Conservation (phyloP, 2,113 vertebrate species). For the Pachycephala philippinensis region DNA sequence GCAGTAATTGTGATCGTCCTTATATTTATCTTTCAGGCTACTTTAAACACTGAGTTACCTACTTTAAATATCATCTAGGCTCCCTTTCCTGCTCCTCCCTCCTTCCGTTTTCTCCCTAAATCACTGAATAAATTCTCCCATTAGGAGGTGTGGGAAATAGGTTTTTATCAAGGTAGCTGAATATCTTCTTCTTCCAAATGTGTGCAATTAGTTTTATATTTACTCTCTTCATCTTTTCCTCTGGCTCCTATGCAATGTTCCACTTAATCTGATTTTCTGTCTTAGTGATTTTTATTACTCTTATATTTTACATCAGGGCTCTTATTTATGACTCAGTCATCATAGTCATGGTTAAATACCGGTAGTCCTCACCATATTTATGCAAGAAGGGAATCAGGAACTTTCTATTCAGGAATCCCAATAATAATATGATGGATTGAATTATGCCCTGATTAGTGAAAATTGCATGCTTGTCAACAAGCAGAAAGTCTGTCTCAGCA, state of each 20-base stretch:
- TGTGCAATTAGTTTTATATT: background rate
- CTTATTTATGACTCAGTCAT: background rate
- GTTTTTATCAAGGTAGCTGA: background rate
- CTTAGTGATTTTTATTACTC: background rate
- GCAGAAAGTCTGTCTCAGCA: background rate
- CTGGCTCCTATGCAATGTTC: background rate
- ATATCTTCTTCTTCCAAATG: background rate
- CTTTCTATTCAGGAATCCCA: background rate
- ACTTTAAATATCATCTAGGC: background rate
- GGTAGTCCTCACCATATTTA: background rate
- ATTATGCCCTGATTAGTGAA: background rate
- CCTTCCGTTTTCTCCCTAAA: background rate
- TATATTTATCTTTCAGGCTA: background rate
- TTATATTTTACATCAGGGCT: background rate
- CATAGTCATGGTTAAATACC: background rate
- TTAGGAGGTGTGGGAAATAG: background rate
- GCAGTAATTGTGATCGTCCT: background rate
- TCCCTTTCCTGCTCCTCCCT: background rate
- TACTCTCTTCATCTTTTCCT: background rate
- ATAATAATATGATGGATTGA: background rate
- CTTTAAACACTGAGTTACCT: background rate
- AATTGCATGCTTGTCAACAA: background rate
- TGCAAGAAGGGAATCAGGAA: background rate
- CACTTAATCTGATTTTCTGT: constrained; percentile 14
- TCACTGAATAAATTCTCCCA: background rate